phyloP scores from a whole-genome alignment of 2,797 vertebrate genomes.

The Xiphophorus birchmanni region DNA sequence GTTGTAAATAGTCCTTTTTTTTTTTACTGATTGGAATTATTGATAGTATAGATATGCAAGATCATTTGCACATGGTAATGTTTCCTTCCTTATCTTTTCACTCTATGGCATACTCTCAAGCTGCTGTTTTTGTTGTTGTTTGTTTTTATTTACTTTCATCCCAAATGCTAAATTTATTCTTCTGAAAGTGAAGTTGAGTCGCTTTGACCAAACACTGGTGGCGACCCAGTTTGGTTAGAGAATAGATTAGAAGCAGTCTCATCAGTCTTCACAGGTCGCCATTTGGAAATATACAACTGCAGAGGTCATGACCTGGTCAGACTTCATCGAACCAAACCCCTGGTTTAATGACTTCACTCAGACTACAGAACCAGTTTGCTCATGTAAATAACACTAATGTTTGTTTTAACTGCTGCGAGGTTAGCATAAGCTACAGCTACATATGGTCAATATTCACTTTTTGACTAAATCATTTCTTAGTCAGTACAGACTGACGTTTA shows the following conservation, averaged over 20 bases:
- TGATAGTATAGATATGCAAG: neutral
- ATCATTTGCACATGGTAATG: neutral
- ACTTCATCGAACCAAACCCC: neutral
- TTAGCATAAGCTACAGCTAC: too few species aligned
- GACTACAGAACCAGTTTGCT: too few species aligned
- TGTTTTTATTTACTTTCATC: neutral
- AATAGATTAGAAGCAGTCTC: neutral
- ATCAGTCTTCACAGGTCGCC: neutral
- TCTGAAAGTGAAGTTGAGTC: neutral
- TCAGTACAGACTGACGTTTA: too few species aligned
- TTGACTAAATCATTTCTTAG: too few species aligned
- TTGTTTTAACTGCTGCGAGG: too few species aligned
- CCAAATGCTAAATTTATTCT: neutral
- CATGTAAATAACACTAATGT: too few species aligned
- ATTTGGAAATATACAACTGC: neutral
- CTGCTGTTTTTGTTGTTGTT: neutral
- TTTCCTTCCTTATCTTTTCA: neutral
- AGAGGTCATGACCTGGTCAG: neutral
- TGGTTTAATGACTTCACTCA: too few species aligned
- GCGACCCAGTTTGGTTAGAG: neutral
- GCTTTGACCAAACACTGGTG: neutral
- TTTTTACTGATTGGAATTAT: neutral
- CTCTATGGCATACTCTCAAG: neutral
- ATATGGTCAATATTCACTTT: too few species aligned
- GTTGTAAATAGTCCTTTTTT: neutral